phyloP scores from a whole-genome alignment of 2,113 vertebrate genomes.

The Tichodroma muraria region DNA sequence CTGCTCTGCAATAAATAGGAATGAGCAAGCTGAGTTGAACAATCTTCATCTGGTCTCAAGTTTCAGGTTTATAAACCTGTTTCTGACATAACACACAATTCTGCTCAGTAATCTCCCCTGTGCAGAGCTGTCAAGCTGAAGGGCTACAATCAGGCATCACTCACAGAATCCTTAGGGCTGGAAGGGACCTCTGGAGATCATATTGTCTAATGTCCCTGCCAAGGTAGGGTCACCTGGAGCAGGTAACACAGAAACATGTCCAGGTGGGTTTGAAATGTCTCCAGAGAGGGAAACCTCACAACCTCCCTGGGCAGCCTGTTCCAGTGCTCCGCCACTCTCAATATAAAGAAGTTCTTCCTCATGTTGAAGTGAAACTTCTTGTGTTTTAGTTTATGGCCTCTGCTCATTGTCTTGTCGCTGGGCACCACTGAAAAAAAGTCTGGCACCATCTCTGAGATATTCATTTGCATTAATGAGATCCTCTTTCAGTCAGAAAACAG shows the following conservation, averaged over 20 bases:
- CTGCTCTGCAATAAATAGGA: not conserved
- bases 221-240: not conserved
- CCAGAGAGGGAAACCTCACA: not conserved
- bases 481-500: too few relatives aligned
- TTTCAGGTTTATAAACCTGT: not conserved
- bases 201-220: not conserved
- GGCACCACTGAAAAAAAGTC: not conserved
- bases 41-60: not conserved
- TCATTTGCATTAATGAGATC: not conserved
- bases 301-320: not conserved
- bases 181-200: not conserved
- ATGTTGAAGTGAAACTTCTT: not conserved
- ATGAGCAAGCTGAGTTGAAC: not conserved
- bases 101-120: not conserved
- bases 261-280: not conserved
- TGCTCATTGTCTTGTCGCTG: not conserved
- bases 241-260: not conserved
- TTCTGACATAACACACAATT: rapidly evolving
- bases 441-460: not conserved
- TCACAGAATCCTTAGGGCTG: not conserved
- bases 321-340: not conserved
- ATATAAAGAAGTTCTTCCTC: not conserved
- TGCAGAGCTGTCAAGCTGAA: not conserved
- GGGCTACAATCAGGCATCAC: not conserved
- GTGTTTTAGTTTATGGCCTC: not conserved